Percentiles rank a stretch among this genome's conserved stretches.
Conservation (phyloP, 2,888 invertebrate genomes). For the Pristionchus japonicus region DNA sequence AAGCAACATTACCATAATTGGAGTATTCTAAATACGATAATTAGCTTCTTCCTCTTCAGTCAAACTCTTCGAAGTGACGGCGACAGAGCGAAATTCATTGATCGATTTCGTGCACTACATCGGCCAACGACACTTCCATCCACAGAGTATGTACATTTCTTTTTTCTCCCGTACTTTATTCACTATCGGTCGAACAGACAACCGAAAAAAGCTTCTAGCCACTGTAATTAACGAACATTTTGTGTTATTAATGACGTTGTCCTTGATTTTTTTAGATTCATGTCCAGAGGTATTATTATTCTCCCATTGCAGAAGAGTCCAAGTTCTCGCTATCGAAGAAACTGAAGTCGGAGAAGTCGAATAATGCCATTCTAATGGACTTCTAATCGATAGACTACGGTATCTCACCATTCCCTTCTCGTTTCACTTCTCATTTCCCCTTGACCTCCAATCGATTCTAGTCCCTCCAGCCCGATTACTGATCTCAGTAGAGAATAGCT, state of each 20-base stretch:
- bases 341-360: slow-evolving; percentile 71
- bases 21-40: no score
- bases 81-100: slow-evolving; percentile 87
- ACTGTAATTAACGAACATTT: neutral
- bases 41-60: no score
- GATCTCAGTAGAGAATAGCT: slow-evolving; percentile 11
- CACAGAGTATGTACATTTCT: slow-evolving; percentile 83
- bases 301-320: slow-evolving; percentile 36
- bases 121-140: slow-evolving; percentile 90
- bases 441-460: neutral
- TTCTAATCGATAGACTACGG: slow-evolving; percentile 50
- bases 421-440: neutral
- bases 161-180: no score
- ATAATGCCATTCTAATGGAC: slow-evolving; percentile 69
- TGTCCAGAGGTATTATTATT: neutral
- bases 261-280: no score
- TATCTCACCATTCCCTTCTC: neutral
- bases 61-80: slow-evolving; percentile 89
- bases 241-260: neutral
- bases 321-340: slow-evolving; percentile 74
- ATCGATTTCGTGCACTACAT: slow-evolving; percentile 91
- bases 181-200: neutral
- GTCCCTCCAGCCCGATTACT: neutral
- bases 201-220: neutral
- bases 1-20: no score